These are phyloP conservation scores for Tetrao urogallus DNA, from an alignment of 2,113 vertebrate genomes.

Conservation along the genomic window DNA sequence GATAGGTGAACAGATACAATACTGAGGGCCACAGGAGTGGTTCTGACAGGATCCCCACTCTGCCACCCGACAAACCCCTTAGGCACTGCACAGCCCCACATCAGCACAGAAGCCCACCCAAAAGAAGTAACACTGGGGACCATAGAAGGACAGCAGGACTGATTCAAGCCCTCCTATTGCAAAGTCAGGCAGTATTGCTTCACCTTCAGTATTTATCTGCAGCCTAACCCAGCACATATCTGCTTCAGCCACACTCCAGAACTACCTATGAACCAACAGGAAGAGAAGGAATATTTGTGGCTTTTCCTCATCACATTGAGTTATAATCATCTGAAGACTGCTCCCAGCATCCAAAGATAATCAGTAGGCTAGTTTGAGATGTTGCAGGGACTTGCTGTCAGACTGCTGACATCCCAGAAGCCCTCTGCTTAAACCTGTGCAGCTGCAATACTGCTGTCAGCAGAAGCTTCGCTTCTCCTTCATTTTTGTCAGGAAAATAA, in stretches of 20 bases:
- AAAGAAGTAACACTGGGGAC: too few species aligned
- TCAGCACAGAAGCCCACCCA: too few species aligned
- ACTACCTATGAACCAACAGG: background rate
- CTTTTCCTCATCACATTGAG: background rate
- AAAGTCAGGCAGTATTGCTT: background rate
- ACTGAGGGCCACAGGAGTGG: background rate
- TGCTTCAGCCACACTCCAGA: background rate
- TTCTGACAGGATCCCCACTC: too few species aligned
- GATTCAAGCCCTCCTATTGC: background rate
- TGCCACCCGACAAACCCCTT: too few species aligned
- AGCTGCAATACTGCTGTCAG: background rate
- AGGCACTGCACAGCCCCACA: too few species aligned
- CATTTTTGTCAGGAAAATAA: background rate
- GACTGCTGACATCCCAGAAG: background rate
- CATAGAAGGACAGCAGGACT: too few species aligned
- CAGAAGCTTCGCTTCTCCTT: background rate
- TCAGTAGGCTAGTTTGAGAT: background rate
- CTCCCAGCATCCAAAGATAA: background rate
- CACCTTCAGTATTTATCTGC: background rate
- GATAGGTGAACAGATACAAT: fast-evolving
- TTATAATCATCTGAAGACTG: background rate
- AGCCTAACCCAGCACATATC: background rate
- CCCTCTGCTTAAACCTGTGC: background rate
- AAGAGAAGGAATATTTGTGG: background rate
- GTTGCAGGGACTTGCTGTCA: background rate